These are phyloP conservation scores for Aplidium turbinatum DNA, from an alignment of 23 tunicate species.

Conservation along the genomic window DNA sequence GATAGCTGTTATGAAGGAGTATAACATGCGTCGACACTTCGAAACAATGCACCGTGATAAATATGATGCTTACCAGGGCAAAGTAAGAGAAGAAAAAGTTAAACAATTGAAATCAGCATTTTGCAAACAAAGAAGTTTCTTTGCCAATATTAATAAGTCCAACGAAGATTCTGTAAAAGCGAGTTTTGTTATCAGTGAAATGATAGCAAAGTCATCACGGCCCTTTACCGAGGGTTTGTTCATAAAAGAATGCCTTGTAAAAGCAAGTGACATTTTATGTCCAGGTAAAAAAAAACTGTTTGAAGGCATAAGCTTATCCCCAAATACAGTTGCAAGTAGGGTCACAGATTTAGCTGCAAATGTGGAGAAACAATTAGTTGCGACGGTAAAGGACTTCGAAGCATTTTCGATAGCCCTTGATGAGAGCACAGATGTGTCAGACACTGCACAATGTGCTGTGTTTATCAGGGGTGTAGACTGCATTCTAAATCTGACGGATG, in stretches of 20 bases:
- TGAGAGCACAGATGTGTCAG: conserved; percentile 55
- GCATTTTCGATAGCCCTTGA: conserved; percentile 28
- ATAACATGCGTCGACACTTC: no score
- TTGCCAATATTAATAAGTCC: no score
- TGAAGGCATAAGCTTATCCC: conserved; percentile 30
- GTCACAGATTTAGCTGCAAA: conserved; percentile 39
- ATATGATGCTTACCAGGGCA: no score
- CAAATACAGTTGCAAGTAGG: conserved; percentile 33
- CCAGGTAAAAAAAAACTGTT: conserved; percentile 32
- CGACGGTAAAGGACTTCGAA: conserved; percentile 15
- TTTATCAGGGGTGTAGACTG: conserved; percentile 61
- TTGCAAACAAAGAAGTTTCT: no score
- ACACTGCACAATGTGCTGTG: conserved; percentile 61
- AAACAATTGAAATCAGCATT: no score
- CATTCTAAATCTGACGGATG: conserved; percentile 42
- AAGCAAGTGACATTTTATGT: conserved; percentile 46
- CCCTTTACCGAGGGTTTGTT: conserved; percentile 36
- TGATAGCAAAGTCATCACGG: conserved; percentile 33
- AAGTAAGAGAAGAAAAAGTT: no score
- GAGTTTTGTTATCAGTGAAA: conserved; percentile 46
- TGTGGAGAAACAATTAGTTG: neutral
- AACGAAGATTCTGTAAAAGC: conserved; percentile 30
- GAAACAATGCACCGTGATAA: no score
- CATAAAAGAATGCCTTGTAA: conserved; percentile 37
- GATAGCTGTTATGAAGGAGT: no score